These are phyloP conservation scores for Liolophura sinensis DNA, from an alignment of 1,140 invertebrate species.

Conservation along the genomic window DNA sequence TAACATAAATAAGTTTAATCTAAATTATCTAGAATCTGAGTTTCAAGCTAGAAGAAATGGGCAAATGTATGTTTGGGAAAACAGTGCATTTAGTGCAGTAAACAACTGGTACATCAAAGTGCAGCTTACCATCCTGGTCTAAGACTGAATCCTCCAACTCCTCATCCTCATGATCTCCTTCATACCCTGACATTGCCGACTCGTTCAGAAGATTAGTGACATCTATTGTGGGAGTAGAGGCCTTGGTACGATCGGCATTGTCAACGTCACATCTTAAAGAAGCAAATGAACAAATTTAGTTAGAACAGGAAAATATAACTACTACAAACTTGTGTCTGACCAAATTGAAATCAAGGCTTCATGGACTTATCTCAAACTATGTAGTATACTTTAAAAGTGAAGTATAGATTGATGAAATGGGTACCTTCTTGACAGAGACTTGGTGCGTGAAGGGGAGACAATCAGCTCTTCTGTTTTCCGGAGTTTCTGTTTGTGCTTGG, in stretches of 20 bases:
- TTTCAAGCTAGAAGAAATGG: too few relatives aligned
- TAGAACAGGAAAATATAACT: slow-evolving; percentile 2
- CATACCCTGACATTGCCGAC: slow-evolving; percentile 45
- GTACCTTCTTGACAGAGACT: slow-evolving; percentile 17
- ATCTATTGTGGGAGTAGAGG: slow-evolving; percentile 34
- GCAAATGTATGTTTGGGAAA: too few relatives aligned
- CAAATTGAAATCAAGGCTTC: not conserved
- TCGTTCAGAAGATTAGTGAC: slow-evolving; percentile 32
- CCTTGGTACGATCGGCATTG: slow-evolving; percentile 22
- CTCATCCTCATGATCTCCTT: slow-evolving; percentile 48
- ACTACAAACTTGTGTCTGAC: not conserved
- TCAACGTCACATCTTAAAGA: slow-evolving; percentile 6
- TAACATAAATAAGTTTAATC: too few relatives aligned
- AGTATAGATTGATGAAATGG: not conserved
- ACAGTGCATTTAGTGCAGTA: not conserved
- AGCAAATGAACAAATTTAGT: not conserved
- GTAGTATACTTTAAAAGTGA: not conserved
- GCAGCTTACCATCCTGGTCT: slow-evolving; percentile 35
- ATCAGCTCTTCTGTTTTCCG: slow-evolving; percentile 48
- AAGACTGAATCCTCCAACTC: slow-evolving; percentile 34
- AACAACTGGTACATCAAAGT: not conserved
- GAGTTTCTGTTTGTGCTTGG: slow-evolving; percentile 37
- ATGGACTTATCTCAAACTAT: not conserved
- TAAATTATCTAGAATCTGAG: too few relatives aligned
- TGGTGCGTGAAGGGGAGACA: slow-evolving; percentile 42